Percentiles rank a stretch among this genome's conserved stretches.
Evolutionary conservation across 2,797 vertebrate genomes (phyloP).

Genomic region (Halcyon badia): DNA sequence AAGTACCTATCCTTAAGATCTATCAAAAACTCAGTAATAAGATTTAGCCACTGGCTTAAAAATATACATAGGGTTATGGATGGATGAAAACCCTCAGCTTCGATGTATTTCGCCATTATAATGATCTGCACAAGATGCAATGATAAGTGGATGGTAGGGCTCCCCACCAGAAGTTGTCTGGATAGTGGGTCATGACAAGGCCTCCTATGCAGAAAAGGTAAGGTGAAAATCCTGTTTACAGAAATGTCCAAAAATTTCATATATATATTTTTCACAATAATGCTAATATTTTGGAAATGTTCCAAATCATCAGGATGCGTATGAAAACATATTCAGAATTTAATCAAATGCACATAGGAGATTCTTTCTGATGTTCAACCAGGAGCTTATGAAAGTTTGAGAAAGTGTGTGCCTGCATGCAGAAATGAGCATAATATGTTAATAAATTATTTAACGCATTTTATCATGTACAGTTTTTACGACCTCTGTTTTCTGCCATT

Average conservation of each 20-base stretch:
- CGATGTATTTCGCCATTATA: neutral
- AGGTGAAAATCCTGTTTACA: neutral
- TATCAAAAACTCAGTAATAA: neutral
- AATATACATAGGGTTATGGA: neutral
- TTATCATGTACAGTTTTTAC: neutral
- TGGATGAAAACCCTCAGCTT: conserved; percentile 1
- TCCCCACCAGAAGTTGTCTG: neutral
- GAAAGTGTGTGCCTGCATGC: neutral
- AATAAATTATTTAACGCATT: neutral
- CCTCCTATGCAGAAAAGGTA: neutral
- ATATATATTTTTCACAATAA: neutral
- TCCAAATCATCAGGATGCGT: neutral
- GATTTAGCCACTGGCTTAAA: conserved; percentile 9
- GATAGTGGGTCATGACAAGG: neutral
- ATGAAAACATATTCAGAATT: neutral
- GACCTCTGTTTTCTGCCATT: neutral
- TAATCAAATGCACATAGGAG: conserved; percentile 8
- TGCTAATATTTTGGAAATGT: neutral
- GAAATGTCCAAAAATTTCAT: neutral
- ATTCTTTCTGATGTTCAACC: conserved; percentile 24
- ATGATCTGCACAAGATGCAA: neutral
- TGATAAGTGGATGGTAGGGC: fast-evolving
- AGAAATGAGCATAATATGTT: neutral
- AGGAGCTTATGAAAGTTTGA: neutral
- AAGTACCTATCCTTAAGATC: neutral